Percentiles rank a stretch among this genome's conserved stretches.
phyloP scores from a whole-genome alignment of 2,888 invertebrate genomes.

The Cremastinae sp. region DNA sequence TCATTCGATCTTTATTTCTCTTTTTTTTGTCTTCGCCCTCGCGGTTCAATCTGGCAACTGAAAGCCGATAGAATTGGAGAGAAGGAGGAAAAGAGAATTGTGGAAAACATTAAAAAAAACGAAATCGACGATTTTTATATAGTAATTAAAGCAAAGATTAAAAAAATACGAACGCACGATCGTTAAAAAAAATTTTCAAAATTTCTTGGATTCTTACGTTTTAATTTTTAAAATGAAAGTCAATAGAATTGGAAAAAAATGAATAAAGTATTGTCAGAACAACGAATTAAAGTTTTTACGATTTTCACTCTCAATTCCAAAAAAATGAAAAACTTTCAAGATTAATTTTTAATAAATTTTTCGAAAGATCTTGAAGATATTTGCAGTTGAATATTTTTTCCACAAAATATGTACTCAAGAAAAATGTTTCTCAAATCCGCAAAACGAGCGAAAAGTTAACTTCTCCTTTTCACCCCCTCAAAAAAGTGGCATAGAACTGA shows the following conservation, averaged over 20 bases:
- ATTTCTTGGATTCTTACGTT: no score
- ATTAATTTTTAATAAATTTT: no score
- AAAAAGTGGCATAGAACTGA: slow-evolving; percentile 37
- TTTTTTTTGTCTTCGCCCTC: slow-evolving; percentile 29
- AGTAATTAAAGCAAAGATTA: background rate
- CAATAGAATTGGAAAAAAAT: background rate
- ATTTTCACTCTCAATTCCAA: no score
- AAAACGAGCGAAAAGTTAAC: slow-evolving; percentile 64
- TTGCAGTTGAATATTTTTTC: no score
- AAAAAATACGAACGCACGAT: no score
- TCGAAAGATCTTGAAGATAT: no score
- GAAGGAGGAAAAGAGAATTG: slow-evolving; percentile 3
- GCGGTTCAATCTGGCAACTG: slow-evolving; percentile 27
- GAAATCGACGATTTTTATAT: background rate
- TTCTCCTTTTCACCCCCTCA: slow-evolving; percentile 37
- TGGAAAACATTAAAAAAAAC: background rate
- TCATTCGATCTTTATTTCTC: slow-evolving; percentile 49
- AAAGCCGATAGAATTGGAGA: slow-evolving; percentile 37
- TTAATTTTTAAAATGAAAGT: background rate
- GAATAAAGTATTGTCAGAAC: no score
- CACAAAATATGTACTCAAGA: slow-evolving; percentile 11
- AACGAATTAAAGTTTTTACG: no score
- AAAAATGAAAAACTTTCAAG: background rate
- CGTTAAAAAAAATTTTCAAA: no score
- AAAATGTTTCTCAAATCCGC: slow-evolving; percentile 43